phyloP scores from a whole-genome alignment of 2,797 vertebrate species.

The Malacoraja senta region DNA sequence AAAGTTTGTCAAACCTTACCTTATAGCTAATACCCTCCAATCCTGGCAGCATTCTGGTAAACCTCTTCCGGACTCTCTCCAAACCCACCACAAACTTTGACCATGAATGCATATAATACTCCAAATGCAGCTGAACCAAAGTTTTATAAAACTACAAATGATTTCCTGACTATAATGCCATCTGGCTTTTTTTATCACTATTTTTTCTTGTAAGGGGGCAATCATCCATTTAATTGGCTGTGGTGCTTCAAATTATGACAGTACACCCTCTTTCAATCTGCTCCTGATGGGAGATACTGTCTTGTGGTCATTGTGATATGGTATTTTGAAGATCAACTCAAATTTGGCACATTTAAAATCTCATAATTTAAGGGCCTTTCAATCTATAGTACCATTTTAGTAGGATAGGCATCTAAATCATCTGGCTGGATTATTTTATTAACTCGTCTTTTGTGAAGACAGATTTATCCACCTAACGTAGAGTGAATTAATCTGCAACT shows the following conservation, averaged over 20 bases:
- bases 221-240: neutral
- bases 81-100: too few relatives aligned
- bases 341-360: neutral
- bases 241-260: neutral
- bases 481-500: neutral
- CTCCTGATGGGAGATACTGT: neutral
- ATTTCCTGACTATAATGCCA: too few relatives aligned
- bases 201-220: neutral
- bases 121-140: too few relatives aligned
- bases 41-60: too few relatives aligned
- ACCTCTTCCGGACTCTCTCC: too few relatives aligned
- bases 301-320: neutral
- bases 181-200: neutral
- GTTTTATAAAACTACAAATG: too few relatives aligned
- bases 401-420: neutral
- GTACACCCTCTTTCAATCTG: neutral
- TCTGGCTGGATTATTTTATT: neutral
- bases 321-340: neutral
- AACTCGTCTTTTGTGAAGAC: neutral
- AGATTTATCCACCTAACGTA: too few relatives aligned
- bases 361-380: neutral
- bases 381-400: neutral
- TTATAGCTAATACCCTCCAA: too few relatives aligned
- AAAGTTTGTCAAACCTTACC: too few relatives aligned
- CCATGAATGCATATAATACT: too few relatives aligned